Conservation (phyloP, 2,888 invertebrate species). For the Phymatocera aterrima region DNA sequence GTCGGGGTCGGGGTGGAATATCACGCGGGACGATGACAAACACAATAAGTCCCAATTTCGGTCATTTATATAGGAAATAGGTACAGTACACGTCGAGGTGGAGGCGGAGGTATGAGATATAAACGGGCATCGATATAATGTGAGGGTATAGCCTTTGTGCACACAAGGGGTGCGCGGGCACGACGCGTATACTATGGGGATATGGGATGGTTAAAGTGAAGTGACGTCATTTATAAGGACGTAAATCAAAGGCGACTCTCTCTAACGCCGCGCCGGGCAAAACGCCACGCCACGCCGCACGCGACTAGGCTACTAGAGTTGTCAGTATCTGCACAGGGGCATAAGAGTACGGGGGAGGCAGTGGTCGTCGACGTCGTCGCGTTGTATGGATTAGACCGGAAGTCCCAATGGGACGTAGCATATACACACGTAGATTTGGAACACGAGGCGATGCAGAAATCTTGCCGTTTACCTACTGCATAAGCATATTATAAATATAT, state of each 20-base stretch:
- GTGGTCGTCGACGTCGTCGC: no score
- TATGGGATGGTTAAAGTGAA: conserved; percentile 53
- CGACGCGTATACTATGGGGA: background rate
- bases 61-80: conserved; percentile 71
- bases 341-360: background rate
- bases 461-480: no score
- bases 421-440: no score
- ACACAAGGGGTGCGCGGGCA: conserved; percentile 62
- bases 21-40: conserved; percentile 69
- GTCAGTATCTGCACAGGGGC: no score
- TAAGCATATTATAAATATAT: no score
- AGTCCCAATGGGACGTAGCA: conserved; percentile 14
- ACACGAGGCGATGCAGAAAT: background rate
- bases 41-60: conserved; percentile 74
- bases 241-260: conserved; percentile 73
- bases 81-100: background rate
- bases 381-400: conserved; percentile 23
- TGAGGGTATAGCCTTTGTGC: conserved; percentile 73
- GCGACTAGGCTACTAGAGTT: background rate
- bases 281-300: no score
- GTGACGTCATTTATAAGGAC: conserved; percentile 75
- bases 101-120: background rate
- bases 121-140: conserved; percentile 70
- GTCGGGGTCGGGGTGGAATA: background rate
- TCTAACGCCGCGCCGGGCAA: no score